Percentiles rank a stretch among this genome's conserved stretches.
phyloP scores from a whole-genome alignment of 2,113 vertebrate species.

The Vombatus ursinus region DNA sequence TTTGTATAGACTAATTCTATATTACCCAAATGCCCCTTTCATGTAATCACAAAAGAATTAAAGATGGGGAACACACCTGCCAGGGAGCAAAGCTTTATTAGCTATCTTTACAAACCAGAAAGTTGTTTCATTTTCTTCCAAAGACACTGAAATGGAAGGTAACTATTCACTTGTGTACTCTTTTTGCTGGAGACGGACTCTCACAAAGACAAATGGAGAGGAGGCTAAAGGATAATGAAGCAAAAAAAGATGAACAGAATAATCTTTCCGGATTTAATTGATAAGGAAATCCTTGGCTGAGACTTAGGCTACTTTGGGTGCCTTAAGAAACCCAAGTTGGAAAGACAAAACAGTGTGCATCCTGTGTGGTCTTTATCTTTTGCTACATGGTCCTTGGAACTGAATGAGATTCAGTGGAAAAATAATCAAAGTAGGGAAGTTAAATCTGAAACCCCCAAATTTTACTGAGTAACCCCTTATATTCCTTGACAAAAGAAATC shows the following conservation, averaged over 20 bases:
- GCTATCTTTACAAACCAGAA: background rate
- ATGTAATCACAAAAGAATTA: slow-evolving; percentile 46
- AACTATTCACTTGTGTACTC: background rate
- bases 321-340: background rate
- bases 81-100: slow-evolving; percentile 29
- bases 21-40: background rate
- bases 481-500: background rate
- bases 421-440: background rate
- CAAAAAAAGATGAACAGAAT: background rate
- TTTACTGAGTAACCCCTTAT: background rate
- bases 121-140: background rate
- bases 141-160: background rate
- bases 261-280: background rate
- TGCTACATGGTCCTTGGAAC: background rate
- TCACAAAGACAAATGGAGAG: slow-evolving; percentile 21
- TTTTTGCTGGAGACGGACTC: background rate
- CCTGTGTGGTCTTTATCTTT: background rate
- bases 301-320: background rate
- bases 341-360: background rate
- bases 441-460: background rate
- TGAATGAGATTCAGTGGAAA: background rate
- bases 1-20: slow-evolving; percentile 29
- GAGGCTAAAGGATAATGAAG: slow-evolving; percentile 49
- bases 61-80: background rate
- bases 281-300: background rate